Conservation (phyloP, 2,888 invertebrate genomes). For the Aleiodes alternator region DNA sequence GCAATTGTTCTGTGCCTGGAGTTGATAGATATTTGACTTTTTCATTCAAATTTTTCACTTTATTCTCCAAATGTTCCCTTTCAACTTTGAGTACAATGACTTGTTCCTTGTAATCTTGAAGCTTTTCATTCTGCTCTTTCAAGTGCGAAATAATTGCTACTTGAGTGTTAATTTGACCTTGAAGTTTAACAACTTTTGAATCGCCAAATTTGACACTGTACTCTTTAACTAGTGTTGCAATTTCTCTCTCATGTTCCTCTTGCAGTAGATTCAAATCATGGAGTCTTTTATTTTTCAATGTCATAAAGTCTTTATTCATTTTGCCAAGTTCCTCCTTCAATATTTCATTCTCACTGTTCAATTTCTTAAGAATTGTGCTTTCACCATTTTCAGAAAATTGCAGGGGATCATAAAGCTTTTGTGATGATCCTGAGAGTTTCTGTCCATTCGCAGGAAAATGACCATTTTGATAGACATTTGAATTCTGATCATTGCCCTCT, state of each 20-base stretch:
- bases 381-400: constrained; percentile 73
- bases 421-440: constrained; percentile 63
- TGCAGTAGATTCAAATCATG: constrained; percentile 84
- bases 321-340: constrained; percentile 82
- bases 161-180: constrained; percentile 83
- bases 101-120: constrained; percentile 81
- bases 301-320: constrained; percentile 86
- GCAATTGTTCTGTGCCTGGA: constrained; percentile 70
- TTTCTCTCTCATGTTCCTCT: constrained; percentile 74
- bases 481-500: constrained; percentile 71
- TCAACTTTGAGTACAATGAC: constrained; percentile 77
- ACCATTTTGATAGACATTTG: constrained; percentile 70
- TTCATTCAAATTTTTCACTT: constrained; percentile 71
- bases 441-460: constrained; percentile 61
- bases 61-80: constrained; percentile 77
- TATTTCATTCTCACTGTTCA: constrained; percentile 77
- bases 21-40: constrained; percentile 71
- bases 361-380: constrained; percentile 77
- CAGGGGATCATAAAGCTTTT: constrained; percentile 72
- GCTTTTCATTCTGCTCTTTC: constrained; percentile 77
- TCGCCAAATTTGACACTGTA: constrained; percentile 71
- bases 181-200: constrained; percentile 72
- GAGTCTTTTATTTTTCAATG: constrained; percentile 85
- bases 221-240: constrained; percentile 73
- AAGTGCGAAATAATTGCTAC: constrained; percentile 73